Base-by-base conservation (phyloP, 2,888 invertebrate genomes). In the Cerastis rubricosa region DNA sequence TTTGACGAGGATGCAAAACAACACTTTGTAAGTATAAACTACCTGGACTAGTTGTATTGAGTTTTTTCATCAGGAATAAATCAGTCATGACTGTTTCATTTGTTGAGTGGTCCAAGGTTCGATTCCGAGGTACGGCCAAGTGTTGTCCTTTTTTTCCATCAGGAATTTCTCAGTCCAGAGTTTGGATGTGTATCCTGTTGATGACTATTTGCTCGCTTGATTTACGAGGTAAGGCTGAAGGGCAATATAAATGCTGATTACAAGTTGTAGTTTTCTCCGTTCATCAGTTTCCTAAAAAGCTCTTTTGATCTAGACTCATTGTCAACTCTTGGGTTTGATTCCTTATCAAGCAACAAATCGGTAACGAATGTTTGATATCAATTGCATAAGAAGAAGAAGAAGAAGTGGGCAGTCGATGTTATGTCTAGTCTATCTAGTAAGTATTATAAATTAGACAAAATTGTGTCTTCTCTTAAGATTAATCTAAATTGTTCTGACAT, bases 401-500 rank as follows among this genome's bases (percentile, higher is more conserved):
- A 35, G 3, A 35, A 35, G 35, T 17, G 9, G 45, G 45, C 1
- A 77, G 51, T 40, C 7, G 19, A 40, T 57, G 9, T 17, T 12
- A 12, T 40, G 22, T 12, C n/a, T 61, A 45, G 22, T 2, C 19
- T n/a, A 14, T 17, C 40, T 17, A 61, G 3, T 35, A 35, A 1
- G 8, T 8, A 64, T n/a, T 43, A 8, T 14, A n/a, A 64, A 72
- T 17, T n/a, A 57, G 35, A 51, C 64, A 12, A 14, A 59, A 11
- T 25, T 49, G 5, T 49, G 8, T 64, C 25, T 12, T 74, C 74
- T 78, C 45, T 25, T 35, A 47, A 75, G 66, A 59, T 2, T 6
- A 22, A 49, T 35, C 29, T 49, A 35, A 69, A 59, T 81, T 19
- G 45, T 57, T 68, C 29, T 25, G 76, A 68, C 75, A 67, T 63